phyloP scores from a whole-genome alignment of 2,113 vertebrate genomes.

The Rhegmatorhina hoffmannsi region DNA sequence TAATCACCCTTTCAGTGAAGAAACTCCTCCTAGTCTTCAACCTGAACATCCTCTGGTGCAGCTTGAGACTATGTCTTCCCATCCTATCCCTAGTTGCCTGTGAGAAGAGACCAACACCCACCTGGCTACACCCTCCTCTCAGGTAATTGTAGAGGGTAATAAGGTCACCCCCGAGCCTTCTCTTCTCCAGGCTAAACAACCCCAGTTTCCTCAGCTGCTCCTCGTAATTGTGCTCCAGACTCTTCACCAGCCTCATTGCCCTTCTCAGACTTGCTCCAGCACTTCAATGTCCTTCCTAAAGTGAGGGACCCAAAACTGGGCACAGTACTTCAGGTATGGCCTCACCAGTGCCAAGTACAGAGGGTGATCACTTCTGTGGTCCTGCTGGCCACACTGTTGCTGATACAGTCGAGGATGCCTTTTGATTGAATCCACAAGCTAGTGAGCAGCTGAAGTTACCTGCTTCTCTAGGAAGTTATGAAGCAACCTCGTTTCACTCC shows the following conservation, averaged over 20 bases:
- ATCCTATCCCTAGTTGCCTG: neutral
- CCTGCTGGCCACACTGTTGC: neutral
- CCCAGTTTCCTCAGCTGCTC: neutral
- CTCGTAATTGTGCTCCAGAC: neutral
- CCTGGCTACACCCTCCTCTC: neutral
- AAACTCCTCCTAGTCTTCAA: too few relatives aligned
- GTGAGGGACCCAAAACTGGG: neutral
- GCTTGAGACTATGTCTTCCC: too few relatives aligned
- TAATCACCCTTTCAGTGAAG: too few relatives aligned
- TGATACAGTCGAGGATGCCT: neutral
- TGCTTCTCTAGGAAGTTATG: neutral
- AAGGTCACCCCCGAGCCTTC: neutral
- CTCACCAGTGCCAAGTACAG: neutral
- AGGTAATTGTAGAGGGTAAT: neutral
- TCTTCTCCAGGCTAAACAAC: neutral
- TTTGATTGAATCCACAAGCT: neutral
- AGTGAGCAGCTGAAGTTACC: neutral
- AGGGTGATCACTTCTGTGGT: neutral
- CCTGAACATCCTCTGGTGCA: too few relatives aligned
- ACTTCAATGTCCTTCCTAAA: neutral
- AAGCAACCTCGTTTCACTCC: neutral
- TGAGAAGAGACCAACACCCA: neutral
- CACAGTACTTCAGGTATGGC: accelerated
- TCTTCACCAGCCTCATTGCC: accelerated
- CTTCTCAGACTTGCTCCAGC: neutral